A percentile compares a stretch with the other conserved stretches of the same genome.
Conservation (phyloP, 2,888 invertebrate species). For the Leptopilina syphax region DNA sequence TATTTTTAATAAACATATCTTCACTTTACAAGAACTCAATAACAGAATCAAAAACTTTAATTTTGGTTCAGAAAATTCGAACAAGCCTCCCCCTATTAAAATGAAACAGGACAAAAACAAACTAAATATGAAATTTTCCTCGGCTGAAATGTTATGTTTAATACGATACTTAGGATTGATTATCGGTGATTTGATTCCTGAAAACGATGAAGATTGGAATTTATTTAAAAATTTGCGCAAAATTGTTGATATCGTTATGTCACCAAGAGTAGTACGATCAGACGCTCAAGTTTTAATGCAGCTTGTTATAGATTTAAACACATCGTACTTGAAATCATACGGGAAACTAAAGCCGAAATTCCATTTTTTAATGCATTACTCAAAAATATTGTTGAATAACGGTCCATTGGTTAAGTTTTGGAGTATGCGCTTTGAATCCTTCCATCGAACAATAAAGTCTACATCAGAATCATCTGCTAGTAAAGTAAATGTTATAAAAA, state of each 20-base stretch:
- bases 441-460: neutral
- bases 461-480: neutral
- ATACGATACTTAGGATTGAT: slow-evolving; percentile 6
- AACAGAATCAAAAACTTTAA: slow-evolving; percentile 36
- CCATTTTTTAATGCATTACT: neutral
- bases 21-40: slow-evolving; percentile 19
- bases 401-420: neutral
- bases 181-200: slow-evolving; percentile 38
- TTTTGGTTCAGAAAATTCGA: slow-evolving; percentile 19
- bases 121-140: slow-evolving; percentile 19
- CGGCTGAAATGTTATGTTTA: neutral
- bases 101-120: slow-evolving; percentile 13
- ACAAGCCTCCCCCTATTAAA: slow-evolving; percentile 23
- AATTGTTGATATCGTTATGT: neutral
- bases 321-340: neutral
- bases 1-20: neutral
- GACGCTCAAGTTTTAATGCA: neutral
- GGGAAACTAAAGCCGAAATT: neutral
- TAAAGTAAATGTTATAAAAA: slow-evolving; percentile 1
- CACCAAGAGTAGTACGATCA: neutral
- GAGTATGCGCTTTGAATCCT: slow-evolving; percentile 16
- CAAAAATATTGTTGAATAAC: neutral
- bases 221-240: slow-evolving; percentile 15
- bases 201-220: slow-evolving; percentile 28
- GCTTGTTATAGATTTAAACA: neutral